Evolutionary conservation across 2,888 invertebrate genomes (phyloP).

Genomic region (Leptopilina myrica): DNA sequence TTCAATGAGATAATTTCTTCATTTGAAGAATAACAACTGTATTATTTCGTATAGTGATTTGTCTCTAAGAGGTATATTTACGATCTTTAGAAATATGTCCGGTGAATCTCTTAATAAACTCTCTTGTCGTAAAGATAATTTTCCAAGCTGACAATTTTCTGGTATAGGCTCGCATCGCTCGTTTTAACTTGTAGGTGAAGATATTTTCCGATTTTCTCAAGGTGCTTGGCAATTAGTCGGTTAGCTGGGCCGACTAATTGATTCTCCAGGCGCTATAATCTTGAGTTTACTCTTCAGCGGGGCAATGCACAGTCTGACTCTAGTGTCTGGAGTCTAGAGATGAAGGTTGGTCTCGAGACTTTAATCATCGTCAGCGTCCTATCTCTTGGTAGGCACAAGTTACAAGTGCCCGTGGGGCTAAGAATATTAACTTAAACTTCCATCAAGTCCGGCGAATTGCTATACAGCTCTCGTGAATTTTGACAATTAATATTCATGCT

Average conservation of each 20-base stretch:
- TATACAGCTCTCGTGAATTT: neutral
- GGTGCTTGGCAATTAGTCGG: constrained; percentile 67
- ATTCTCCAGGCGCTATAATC: constrained; percentile 66
- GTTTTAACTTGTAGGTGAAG: neutral
- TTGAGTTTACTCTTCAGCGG: constrained; percentile 54
- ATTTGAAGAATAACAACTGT: too few species aligned
- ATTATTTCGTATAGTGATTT: too few species aligned
- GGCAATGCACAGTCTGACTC: constrained; percentile 42
- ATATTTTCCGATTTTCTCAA: constrained; percentile 45
- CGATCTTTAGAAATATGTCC: neutral
- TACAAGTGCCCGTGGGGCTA: constrained; percentile 47
- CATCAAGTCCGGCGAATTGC: constrained; percentile 31
- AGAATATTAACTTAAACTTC: constrained; percentile 48
- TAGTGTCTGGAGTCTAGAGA: constrained; percentile 15
- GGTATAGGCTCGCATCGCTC: neutral
- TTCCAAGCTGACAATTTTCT: neutral
- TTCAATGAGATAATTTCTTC: too few species aligned
- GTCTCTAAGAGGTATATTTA: too few species aligned
- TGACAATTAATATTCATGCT: constrained; percentile 2
- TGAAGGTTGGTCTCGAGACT: constrained; percentile 46
- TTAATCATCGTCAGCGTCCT: constrained; percentile 53
- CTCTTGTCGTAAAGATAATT: neutral
- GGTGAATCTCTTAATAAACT: constrained; percentile 4
- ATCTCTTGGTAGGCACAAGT: constrained; percentile 44
- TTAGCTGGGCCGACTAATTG: constrained; percentile 70